Conservation (phyloP, 1,140 invertebrate species). For the Anadara kagoshimensis region DNA sequence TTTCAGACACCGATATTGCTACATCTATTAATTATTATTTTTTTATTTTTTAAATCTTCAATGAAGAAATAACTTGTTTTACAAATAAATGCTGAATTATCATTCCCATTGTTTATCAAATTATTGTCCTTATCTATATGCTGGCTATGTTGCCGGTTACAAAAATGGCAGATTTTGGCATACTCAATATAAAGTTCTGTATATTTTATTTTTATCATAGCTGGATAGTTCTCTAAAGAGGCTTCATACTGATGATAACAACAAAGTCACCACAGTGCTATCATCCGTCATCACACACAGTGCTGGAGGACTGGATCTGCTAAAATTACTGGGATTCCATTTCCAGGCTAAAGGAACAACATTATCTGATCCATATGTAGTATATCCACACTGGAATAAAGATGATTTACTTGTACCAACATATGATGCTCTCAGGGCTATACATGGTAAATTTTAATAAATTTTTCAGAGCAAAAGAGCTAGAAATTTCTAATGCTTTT, state of each 20-base stretch:
- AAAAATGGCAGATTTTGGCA: too few species aligned
- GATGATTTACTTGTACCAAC: conserved; percentile 67
- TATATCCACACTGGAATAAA: conserved; percentile 71
- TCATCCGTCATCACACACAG: conserved; percentile 44
- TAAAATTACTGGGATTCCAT: conserved; percentile 68
- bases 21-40: too few species aligned
- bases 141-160: too few species aligned
- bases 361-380: conserved; percentile 59
- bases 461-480: too few species aligned
- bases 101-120: too few species aligned
- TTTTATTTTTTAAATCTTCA: too few species aligned
- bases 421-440: conserved; percentile 63
- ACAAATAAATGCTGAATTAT: too few species aligned
- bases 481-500: too few species aligned
- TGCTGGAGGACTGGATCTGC: conserved; percentile 53
- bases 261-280: conserved; percentile 52
- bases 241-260: conserved; percentile 64
- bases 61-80: too few species aligned
- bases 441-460: conserved; percentile 53
- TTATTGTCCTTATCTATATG: too few species aligned
- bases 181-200: too few species aligned
- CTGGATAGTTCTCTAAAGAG: conserved; percentile 68
- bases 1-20: too few species aligned
- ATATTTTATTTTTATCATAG: conserved; percentile 50
- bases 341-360: conserved; percentile 64